phyloP scores from a whole-genome alignment of 2,797 vertebrate genomes.

The Tokudaia muenninki region DNA sequence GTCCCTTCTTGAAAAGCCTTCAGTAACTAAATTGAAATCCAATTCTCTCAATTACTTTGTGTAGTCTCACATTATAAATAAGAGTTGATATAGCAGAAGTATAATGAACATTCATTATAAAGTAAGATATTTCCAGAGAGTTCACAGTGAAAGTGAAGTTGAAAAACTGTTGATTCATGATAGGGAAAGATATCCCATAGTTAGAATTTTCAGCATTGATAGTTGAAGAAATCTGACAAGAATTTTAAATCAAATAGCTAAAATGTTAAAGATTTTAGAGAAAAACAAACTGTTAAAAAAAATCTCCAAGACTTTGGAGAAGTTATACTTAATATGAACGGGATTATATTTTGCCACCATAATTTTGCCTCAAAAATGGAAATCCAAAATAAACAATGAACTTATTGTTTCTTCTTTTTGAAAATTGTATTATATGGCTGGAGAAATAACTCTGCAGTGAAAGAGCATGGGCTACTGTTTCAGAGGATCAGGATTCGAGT shows the following conservation, averaged over 20 bases:
- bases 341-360: not conserved
- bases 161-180: conserved; percentile 32
- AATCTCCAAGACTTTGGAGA: not conserved
- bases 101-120: not conserved
- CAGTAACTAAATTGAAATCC: not conserved
- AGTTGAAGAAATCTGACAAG: not conserved
- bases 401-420: conserved; percentile 10
- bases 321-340: conserved; percentile 23
- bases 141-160: not conserved
- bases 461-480: not conserved
- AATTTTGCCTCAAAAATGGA: not conserved
- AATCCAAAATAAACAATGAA: not conserved
- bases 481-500: not conserved
- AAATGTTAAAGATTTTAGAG: conserved; percentile 15
- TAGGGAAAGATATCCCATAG: not conserved
- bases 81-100: not conserved
- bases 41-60: not conserved
- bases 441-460: not conserved
- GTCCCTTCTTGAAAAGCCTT: not conserved
- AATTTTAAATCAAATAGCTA: conserved; percentile 48
- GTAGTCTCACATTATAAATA: not conserved
- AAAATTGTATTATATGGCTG: not conserved
- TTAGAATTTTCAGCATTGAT: not conserved
- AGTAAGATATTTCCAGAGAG: conserved; percentile 29
- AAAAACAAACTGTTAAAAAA: conserved; percentile 29